Evolutionary conservation across 1,140 invertebrate genomes (phyloP), one percentile per base, ranked within the genome.

Genomic region (Drosophila malerkotliana): DNA sequence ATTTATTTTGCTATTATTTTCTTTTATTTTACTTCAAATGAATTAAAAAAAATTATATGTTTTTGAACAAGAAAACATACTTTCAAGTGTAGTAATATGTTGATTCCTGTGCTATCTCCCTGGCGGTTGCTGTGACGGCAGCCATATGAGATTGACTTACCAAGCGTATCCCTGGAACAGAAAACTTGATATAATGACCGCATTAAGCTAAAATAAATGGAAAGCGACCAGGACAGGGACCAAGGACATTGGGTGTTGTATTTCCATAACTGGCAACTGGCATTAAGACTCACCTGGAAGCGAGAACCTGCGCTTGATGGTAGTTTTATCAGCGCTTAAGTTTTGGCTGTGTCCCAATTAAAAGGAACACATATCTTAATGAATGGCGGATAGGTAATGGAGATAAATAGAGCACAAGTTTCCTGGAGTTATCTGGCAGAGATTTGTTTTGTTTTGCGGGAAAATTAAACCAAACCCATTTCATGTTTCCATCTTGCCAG

Each of bases 391-490:
- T n/a, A 47, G 55, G 66, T 69, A 68, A 39, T 68, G 28, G 24
- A 24, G 34, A 69, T 68, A 69, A 51, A 56, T 68, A 69, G 51
- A 56, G 51, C 26, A 44, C 47, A 68, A 68, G 51, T 57, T 60
- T 64, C 71, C 62, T 72, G 61, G 10, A 45, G 72, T 39, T 59
- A 48, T 49, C 56, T 30, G 53, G 41, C 32, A 32, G 59, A 39
- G 72, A 74, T 80, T 77, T 81, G 77, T 73, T 60, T 77, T 77
- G 41, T 69, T 64, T 77, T 73, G 75, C 71, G 72, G 60, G 51
- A 75, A 76, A 87, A 87, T 87, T 87, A 87, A 87, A 76, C 59
- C 72, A 82, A 88, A 73, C 79, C 78, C 83, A 73, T 83, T 88
- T 88, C 75, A 59, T 83, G 82, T 87, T 62, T 62, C 26, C 56